Evolutionary conservation across 2,888 invertebrate genomes (phyloP).

Genomic region (Ennomos fuscantarius): DNA sequence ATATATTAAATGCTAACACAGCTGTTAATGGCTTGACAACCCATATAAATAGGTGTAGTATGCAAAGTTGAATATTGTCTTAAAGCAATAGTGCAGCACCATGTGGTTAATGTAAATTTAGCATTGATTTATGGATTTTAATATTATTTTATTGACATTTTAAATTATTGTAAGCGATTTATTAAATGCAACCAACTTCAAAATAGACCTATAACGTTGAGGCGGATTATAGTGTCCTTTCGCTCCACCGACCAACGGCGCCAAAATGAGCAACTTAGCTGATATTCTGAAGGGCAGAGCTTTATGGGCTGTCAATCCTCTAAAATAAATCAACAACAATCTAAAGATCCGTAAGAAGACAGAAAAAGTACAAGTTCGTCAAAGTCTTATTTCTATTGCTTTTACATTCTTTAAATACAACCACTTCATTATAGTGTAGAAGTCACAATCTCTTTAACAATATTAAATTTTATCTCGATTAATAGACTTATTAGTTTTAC

Average conservation of each 20-base stretch:
- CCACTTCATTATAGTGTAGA: constrained; percentile 57
- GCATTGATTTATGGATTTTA: no score
- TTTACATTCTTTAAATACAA: constrained; percentile 66
- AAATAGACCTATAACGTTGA: no score
- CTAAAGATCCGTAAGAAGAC: constrained; percentile 21
- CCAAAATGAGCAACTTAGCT: no score
- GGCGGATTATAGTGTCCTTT: no score
- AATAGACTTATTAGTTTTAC: neutral
- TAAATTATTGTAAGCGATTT: no score
- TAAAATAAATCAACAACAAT: constrained; percentile 8
- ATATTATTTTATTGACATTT: no score
- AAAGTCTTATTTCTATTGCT: constrained; percentile 63
- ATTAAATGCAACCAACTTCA: no score
- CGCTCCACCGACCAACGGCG: no score
- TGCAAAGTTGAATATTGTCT: no score
- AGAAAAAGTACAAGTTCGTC: constrained; percentile 26
- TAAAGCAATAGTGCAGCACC: no score
- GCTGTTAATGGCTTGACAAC: constrained; percentile 18
- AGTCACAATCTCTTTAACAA: constrained; percentile 66
- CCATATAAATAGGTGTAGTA: neutral
- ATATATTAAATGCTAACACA: constrained; percentile 7
- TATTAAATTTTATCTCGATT: constrained; percentile 24
- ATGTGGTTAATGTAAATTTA: no score
- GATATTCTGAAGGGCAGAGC: no score
- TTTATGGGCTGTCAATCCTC: constrained; percentile 5